phyloP scores from a whole-genome alignment of 2,113 vertebrate species.

The Sapayoa aenigma region DNA sequence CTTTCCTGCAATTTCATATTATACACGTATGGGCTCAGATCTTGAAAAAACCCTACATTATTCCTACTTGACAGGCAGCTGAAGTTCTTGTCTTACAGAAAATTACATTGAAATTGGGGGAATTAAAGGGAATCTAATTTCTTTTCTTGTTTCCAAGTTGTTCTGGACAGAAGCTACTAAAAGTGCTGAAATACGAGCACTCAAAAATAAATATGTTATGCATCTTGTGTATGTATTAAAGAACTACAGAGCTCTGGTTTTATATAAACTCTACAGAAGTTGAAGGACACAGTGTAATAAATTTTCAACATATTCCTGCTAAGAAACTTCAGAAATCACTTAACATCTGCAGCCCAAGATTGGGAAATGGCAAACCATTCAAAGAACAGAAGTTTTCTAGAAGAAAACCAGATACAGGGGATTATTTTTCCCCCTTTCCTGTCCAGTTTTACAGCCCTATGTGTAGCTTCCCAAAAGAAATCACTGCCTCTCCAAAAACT shows the following conservation, averaged over 20 bases:
- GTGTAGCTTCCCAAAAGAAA: neutral
- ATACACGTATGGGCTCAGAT: neutral
- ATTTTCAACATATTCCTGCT: neutral
- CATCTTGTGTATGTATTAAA: neutral
- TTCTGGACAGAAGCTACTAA: neutral
- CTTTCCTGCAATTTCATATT: neutral
- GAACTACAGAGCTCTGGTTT: neutral
- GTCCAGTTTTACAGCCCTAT: neutral
- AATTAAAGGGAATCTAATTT: neutral
- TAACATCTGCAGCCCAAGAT: neutral
- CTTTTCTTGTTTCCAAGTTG: neutral
- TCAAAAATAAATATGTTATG: neutral
- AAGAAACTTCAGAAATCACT: neutral
- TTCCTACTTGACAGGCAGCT: neutral
- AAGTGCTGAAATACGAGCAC: neutral
- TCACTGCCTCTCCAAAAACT: neutral
- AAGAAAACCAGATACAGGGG: neutral
- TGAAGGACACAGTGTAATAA: neutral
- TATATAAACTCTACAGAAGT: neutral
- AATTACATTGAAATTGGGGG: neutral
- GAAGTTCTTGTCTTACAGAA: neutral
- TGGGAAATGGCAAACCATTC: neutral
- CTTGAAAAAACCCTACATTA: neutral
- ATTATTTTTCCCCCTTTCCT: neutral
- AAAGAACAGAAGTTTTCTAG: neutral